phyloP scores from a whole-genome alignment of 2,797 vertebrate genomes.

The Sebastes kiyomatsui region DNA sequence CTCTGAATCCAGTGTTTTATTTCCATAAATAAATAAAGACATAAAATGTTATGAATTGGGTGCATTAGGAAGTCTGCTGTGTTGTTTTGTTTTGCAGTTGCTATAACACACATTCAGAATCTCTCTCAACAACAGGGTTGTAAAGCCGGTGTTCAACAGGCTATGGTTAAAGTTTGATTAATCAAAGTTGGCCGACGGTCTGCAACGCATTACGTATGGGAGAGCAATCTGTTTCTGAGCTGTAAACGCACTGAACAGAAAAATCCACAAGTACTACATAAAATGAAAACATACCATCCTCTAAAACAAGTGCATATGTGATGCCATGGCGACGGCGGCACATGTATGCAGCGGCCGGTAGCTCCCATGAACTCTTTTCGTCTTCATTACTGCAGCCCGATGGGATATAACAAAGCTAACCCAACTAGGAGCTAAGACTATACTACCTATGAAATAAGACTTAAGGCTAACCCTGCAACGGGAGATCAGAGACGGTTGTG shows the following conservation, averaged over 20 bases:
- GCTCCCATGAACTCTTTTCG: not conserved
- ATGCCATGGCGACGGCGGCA: not conserved
- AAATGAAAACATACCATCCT: constrained; percentile 1
- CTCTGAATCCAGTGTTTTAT: constrained; percentile 4
- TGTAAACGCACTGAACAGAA: constrained; percentile 1
- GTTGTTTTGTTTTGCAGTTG: constrained; percentile 32
- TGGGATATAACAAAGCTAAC: not conserved
- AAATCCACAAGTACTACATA: not conserved
- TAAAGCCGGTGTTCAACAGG: not conserved
- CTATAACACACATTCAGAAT: not conserved
- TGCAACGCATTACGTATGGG: constrained; percentile 1
- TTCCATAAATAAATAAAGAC: constrained; percentile 28
- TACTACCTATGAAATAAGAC: no score
- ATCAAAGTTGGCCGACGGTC: constrained; percentile 8
- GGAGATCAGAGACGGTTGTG: not conserved
- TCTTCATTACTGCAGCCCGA: not conserved
- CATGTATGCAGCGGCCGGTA: not conserved
- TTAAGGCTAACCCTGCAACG: rapidly evolving
- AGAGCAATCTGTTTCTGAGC: constrained; percentile 4
- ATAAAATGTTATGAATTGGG: not conserved
- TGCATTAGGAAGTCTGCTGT: not conserved
- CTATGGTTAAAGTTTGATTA: constrained; percentile 21
- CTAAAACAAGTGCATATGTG: constrained; percentile 15
- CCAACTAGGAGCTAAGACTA: no score
- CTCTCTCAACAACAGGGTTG: not conserved